These are phyloP conservation scores for Crenuchus spilurus DNA, from an alignment of 2,797 vertebrate genomes.

Conservation along the genomic window DNA sequence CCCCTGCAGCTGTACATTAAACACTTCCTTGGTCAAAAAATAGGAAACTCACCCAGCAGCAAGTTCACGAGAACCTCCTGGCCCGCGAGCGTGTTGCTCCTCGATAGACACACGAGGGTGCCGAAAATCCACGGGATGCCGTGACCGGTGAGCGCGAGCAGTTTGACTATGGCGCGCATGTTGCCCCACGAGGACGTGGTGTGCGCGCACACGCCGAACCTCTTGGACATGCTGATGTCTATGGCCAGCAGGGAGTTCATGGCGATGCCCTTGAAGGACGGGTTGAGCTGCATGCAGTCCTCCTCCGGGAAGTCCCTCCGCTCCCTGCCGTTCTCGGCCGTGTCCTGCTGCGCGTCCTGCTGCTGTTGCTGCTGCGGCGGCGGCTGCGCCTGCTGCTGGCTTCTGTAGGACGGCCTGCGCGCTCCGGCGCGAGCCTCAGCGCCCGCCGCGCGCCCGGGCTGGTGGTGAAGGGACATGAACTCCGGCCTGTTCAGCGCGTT, in stretches of 20 bases:
- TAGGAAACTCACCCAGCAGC: constrained; percentile 84
- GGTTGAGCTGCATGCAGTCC: constrained; percentile 96
- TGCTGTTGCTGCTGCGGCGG: constrained; percentile 44
- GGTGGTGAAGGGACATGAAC: constrained; percentile 90
- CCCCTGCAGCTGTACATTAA: too few species aligned
- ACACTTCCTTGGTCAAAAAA: too few species aligned
- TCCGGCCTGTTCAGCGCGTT: constrained; percentile 88
- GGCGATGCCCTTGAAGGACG: constrained; percentile 88
- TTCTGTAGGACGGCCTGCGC: constrained; percentile 66
- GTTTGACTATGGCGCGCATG: constrained; percentile 85
- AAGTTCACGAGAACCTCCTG: constrained; percentile 94
- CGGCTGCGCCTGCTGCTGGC: constrained; percentile 42
- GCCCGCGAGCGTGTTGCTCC: constrained; percentile 89
- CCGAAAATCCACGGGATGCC: constrained; percentile 87
- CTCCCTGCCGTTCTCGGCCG: constrained; percentile 69
- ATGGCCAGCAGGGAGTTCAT: constrained; percentile 91
- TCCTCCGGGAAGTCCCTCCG: constrained; percentile 84
- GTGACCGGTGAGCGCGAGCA: constrained; percentile 89
- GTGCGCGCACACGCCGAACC: constrained; percentile 85
- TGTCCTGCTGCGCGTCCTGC: constrained; percentile 55
- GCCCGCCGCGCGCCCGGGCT: constrained; percentile 70
- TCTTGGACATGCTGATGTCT: constrained; percentile 90
- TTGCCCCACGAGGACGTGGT: constrained; percentile 80
- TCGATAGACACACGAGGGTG: constrained; percentile 85
- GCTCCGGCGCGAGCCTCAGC: constrained; percentile 69